phyloP scores from a whole-genome alignment of 2,113 vertebrate genomes.

The Glaucomys volans region DNA sequence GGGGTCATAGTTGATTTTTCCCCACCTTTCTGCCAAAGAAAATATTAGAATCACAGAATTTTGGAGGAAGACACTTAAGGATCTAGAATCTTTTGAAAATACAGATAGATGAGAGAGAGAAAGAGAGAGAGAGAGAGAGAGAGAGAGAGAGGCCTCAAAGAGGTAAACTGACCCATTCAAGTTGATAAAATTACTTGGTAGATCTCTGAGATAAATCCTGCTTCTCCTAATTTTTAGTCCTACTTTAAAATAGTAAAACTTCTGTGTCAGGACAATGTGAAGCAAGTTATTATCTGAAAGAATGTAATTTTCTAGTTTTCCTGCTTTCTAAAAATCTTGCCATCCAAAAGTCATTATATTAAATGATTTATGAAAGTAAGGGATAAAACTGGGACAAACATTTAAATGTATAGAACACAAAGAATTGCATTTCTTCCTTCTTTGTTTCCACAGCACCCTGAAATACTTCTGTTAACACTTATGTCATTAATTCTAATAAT shows the following conservation, averaged over 20 bases:
- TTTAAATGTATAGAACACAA: neutral
- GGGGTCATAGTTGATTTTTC: neutral
- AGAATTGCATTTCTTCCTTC: neutral
- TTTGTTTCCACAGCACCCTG: neutral
- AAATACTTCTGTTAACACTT: conserved; percentile 58
- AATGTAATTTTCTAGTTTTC: neutral
- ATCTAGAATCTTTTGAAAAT: conserved; percentile 24
- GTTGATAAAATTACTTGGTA: neutral
- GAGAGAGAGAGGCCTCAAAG: neutral
- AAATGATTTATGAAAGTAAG: neutral
- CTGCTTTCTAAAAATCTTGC: conserved; percentile 31
- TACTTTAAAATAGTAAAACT: neutral
- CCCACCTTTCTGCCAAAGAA: neutral
- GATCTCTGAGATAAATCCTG: neutral
- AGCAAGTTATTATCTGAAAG: neutral
- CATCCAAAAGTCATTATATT: conserved; percentile 16
- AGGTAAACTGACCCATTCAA: neutral
- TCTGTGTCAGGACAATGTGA: neutral
- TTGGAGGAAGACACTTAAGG: neutral
- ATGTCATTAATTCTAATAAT: conserved; percentile 47
- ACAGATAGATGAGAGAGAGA: neutral
- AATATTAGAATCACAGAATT: neutral
- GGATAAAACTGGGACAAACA: conserved; percentile 37
- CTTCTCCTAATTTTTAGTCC: neutral
- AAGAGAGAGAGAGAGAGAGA: neutral